Evolutionary conservation across 2,113 vertebrate species (phyloP).

Genomic region (Rhagologus leucostigma): DNA sequence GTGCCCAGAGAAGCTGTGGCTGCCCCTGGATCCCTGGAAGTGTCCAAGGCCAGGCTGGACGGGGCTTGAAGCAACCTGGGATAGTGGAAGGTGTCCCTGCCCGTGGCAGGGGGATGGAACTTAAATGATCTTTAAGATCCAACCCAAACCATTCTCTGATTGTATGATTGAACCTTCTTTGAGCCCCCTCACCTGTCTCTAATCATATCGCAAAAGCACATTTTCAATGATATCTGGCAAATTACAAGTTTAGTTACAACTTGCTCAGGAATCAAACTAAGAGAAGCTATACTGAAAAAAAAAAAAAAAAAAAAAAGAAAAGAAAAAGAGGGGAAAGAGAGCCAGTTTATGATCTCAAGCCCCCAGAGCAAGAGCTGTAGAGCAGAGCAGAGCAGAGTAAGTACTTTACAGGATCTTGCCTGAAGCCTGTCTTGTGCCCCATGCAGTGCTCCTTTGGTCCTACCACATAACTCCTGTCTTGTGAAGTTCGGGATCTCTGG

Average conservation of each 20-base stretch:
- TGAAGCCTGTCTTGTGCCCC: not conserved
- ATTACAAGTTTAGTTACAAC: not conserved
- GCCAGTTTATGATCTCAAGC: not conserved
- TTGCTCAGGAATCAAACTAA: not conserved
- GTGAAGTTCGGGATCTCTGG: not conserved
- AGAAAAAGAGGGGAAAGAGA: not conserved
- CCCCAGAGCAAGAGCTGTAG: not conserved
- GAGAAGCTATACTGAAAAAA: not conserved
- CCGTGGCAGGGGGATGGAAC: rapidly evolving
- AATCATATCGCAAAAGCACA: not conserved
- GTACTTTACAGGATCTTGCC: not conserved
- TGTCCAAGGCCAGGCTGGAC: rapidly evolving
- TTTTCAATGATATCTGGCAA: not conserved
- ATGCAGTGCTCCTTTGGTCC: not conserved
- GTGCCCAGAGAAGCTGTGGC: not conserved
- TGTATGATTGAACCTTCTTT: not conserved
- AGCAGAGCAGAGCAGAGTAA: not conserved
- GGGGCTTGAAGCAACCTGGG: rapidly evolving
- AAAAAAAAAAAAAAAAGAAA: not conserved
- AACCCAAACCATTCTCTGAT: not conserved
- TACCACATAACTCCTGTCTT: not conserved
- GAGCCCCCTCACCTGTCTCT: not conserved
- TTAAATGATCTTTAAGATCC: not conserved
- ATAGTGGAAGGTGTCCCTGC: rapidly evolving
- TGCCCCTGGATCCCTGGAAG: not conserved